A percentile compares a stretch with the other conserved stretches of the same genome.
Evolutionary conservation across 2,113 vertebrate species (phyloP).

Genomic region (Sinosuthora webbiana): DNA sequence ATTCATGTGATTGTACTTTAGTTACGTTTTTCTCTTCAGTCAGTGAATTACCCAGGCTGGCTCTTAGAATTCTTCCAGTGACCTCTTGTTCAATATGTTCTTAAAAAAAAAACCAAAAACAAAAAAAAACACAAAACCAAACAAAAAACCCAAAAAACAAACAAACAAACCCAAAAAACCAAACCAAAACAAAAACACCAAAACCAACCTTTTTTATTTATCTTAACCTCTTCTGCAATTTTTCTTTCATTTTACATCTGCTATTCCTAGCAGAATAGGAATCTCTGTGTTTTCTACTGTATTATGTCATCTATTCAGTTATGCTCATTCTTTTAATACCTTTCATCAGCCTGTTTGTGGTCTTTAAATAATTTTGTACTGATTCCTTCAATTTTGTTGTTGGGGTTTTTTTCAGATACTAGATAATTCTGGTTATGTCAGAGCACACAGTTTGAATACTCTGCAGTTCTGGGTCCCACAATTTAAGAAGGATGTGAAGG

Average conservation of each 20-base stretch:
- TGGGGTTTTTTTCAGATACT: not conserved
- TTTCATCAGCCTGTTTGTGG: not conserved
- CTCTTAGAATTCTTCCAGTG: slow-evolving; percentile 64
- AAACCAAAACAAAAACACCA: too few species aligned
- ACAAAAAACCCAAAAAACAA: too few species aligned
- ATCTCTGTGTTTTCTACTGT: not conserved
- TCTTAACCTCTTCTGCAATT: slow-evolving; percentile 51
- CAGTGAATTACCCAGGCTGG: slow-evolving; percentile 64
- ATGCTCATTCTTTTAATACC: not conserved
- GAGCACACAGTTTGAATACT: not conserved
- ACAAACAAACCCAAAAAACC: too few species aligned
- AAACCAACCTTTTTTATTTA: slow-evolving; percentile 40
- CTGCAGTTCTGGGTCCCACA: not conserved
- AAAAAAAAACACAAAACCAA: too few species aligned
- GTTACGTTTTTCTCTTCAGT: slow-evolving; percentile 58
- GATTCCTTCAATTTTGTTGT: not conserved
- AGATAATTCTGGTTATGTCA: not conserved
- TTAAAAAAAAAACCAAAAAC: slow-evolving; percentile 34
- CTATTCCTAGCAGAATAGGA: slow-evolving; percentile 6
- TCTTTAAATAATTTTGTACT: not conserved
- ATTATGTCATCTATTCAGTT: not conserved
- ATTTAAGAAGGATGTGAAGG: not conserved
- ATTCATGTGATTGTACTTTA: slow-evolving; percentile 73
- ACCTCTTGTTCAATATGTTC: slow-evolving; percentile 57
- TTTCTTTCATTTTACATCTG: slow-evolving; percentile 38